Evolutionary conservation across 2,113 vertebrate species (phyloP).

Genomic region (Phrynosoma blainvillii): DNA sequence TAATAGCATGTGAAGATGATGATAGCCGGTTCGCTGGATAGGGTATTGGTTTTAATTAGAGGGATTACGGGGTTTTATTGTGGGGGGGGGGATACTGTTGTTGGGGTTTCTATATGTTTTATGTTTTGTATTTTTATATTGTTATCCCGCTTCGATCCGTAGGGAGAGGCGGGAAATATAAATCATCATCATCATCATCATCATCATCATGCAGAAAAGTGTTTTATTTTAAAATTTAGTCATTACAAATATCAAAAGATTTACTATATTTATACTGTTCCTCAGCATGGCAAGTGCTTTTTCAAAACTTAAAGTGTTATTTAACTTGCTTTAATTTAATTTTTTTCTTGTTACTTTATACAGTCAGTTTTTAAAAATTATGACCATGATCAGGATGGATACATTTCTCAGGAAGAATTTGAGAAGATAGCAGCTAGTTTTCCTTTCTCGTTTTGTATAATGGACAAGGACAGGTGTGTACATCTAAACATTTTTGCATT

Average conservation of each 20-base stretch:
- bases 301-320: constrained; percentile 1
- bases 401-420: constrained; percentile 96
- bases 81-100: too few species aligned
- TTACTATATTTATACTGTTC: neutral
- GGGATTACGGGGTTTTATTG: too few species aligned
- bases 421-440: constrained; percentile 96
- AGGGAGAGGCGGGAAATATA: too few species aligned
- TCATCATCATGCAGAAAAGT: neutral
- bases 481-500: neutral
- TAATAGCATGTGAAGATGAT: too few species aligned
- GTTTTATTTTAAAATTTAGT: neutral
- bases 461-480: constrained; percentile 94
- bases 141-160: too few species aligned
- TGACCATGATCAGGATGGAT: constrained; percentile 93
- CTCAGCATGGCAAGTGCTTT: neutral
- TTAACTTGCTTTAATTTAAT: neutral
- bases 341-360: constrained; percentile 2
- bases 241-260: neutral
- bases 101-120: too few species aligned
- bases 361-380: constrained; percentile 99
- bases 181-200: too few species aligned
- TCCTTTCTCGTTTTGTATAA: constrained; percentile 95
- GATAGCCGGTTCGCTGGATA: too few species aligned
- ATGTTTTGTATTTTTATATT: too few species aligned
- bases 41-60: too few species aligned